phyloP scores from a whole-genome alignment of 2,888 invertebrate species.

The Carabus problematicus region DNA sequence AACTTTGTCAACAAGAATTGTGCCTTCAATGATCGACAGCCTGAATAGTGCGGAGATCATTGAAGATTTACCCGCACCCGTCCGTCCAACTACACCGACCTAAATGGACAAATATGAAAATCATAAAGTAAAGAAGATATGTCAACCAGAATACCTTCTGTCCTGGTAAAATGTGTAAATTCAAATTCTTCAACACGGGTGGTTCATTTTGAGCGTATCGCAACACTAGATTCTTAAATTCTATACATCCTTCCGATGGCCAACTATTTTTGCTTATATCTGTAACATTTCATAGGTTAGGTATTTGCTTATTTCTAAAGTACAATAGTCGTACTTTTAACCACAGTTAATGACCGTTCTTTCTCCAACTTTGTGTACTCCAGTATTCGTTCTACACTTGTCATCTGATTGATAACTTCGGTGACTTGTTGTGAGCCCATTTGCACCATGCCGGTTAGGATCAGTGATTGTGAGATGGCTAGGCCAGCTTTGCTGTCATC shows the following conservation, averaged over 20 bases:
- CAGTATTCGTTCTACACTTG: slow-evolving; percentile 77
- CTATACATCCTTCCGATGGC: slow-evolving; percentile 67
- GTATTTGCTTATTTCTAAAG: background rate
- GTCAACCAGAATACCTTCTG: slow-evolving; percentile 64
- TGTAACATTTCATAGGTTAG: slow-evolving; percentile 4
- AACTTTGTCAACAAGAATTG: slow-evolving; percentile 77
- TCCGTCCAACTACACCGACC: slow-evolving; percentile 85
- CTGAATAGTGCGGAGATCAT: slow-evolving; percentile 84
- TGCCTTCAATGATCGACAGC: slow-evolving; percentile 77
- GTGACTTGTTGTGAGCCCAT: slow-evolving; percentile 79
- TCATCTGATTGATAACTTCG: slow-evolving; percentile 75
- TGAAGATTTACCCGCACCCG: slow-evolving; percentile 87
- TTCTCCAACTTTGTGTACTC: slow-evolving; percentile 77
- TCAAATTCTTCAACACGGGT: slow-evolving; percentile 74
- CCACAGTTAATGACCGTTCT: slow-evolving; percentile 59
- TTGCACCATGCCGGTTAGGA: slow-evolving; percentile 79
- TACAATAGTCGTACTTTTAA: slow-evolving; percentile 16
- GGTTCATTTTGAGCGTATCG: slow-evolving; percentile 68
- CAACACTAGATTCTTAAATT: slow-evolving; percentile 68
- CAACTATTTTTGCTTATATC: slow-evolving; percentile 51
- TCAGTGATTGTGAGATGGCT: slow-evolving; percentile 72
- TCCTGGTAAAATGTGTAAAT: slow-evolving; percentile 66
- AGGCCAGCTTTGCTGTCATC: slow-evolving; percentile 70
- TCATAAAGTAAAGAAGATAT: background rate
- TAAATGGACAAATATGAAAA: slow-evolving; percentile 52